These are phyloP conservation scores for Brienomyrus longianalis DNA, from an alignment of 2,113 vertebrate species.

Conservation along the genomic window DNA sequence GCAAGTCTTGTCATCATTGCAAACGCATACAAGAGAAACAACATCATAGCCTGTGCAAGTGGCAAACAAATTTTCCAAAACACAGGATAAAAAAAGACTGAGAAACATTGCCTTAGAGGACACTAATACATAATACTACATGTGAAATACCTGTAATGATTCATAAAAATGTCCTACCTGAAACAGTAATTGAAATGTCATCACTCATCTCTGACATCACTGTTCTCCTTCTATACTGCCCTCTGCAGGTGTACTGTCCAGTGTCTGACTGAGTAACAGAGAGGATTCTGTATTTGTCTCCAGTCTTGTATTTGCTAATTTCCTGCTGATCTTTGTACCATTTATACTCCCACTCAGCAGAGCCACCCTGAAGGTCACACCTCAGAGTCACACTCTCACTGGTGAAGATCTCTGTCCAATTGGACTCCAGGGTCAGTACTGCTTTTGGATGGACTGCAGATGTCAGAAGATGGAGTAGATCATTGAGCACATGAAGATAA, in stretches of 20 bases:
- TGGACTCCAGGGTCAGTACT: not conserved
- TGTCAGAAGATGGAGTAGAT: not conserved
- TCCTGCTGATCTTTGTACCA: not conserved
- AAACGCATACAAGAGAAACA: too few species aligned
- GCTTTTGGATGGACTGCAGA: not conserved
- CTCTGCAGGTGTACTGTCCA: not conserved
- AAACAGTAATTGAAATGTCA: not conserved
- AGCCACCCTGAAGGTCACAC: not conserved
- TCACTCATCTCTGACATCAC: not conserved
- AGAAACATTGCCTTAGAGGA: too few species aligned
- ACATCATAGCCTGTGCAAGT: too few species aligned
- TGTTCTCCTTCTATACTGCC: not conserved
- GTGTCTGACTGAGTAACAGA: not conserved
- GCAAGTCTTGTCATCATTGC: too few species aligned
- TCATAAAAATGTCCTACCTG: not conserved
- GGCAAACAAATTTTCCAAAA: too few species aligned
- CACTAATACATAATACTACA: not conserved
- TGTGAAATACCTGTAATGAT: not conserved
- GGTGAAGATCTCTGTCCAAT: not conserved
- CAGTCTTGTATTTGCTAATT: not conserved
- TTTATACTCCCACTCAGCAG: not conserved
- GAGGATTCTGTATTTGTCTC: not conserved
- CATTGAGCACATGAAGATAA: not conserved
- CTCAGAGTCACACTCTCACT: not conserved
- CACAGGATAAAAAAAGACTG: too few species aligned